These are phyloP conservation scores for Aphidoletes aphidimyza DNA, from an alignment of 2,888 invertebrate genomes.

Conservation along the genomic window DNA sequence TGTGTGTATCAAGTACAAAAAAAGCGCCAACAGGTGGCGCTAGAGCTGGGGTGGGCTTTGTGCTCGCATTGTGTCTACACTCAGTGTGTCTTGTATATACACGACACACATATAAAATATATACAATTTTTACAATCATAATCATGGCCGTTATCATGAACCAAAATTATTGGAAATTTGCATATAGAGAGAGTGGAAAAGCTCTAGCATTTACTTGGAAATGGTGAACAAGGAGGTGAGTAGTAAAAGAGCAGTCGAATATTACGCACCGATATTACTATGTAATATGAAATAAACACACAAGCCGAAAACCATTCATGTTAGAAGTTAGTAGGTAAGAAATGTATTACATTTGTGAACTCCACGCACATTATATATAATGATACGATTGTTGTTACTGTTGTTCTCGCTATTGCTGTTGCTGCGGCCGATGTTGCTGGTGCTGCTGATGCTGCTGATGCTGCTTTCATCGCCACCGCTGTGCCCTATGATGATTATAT, in stretches of 20 bases:
- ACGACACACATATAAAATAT: too few relatives aligned
- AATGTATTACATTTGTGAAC: background rate
- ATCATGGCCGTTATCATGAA: conserved; percentile 36
- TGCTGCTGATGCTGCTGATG: background rate
- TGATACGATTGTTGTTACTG: background rate
- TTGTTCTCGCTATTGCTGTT: background rate
- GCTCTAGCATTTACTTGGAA: conserved; percentile 17
- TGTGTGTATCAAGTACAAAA: too few relatives aligned
- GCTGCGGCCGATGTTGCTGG: background rate
- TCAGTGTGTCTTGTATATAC: too few relatives aligned
- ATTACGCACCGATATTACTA: conserved; percentile 12
- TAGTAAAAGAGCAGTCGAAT: background rate
- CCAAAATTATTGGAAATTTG: conserved; percentile 30
- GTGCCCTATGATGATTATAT: background rate
- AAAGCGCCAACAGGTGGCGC: too few relatives aligned
- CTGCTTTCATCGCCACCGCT: too few relatives aligned
- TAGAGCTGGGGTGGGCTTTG: too few relatives aligned
- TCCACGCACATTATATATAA: conserved; percentile 42
- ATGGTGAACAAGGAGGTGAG: background rate
- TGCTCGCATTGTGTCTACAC: too few relatives aligned
- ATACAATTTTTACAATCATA: background rate
- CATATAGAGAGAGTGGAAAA: conserved; percentile 22
- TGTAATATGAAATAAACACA: conserved; percentile 42
- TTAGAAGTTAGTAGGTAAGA: conserved; percentile 32
- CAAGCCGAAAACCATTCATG: conserved; percentile 11